A percentile compares a stretch with the other conserved stretches of the same genome.
Conservation (phyloP, 2,113 vertebrate genomes). For the Grammomys dolichurus region DNA sequence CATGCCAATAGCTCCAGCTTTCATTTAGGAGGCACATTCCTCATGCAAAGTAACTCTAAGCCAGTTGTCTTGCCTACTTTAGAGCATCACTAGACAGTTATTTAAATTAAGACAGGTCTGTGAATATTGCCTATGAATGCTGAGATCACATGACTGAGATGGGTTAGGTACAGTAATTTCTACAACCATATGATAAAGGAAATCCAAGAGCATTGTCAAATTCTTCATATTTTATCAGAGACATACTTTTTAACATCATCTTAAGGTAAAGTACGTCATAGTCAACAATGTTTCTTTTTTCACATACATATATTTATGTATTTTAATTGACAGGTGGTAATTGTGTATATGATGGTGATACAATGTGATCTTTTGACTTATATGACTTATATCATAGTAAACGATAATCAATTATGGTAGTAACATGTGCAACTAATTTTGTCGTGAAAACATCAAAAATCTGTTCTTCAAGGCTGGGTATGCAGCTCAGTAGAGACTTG, state of each 20-base stretch:
- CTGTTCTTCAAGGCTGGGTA: background rate
- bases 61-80: background rate
- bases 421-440: background rate
- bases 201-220: background rate
- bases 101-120: background rate
- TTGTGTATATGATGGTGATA: background rate
- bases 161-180: background rate
- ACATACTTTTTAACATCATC: constrained; percentile 13
- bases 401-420: background rate
- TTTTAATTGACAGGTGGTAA: background rate
- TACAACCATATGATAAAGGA: background rate
- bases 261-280: background rate
- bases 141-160: background rate
- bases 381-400: too few species aligned
- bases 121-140: background rate
- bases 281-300: background rate
- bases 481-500: background rate
- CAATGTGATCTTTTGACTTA: background rate
- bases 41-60: background rate
- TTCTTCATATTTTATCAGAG: background rate
- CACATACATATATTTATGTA: background rate
- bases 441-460: background rate
- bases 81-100: background rate
- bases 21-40: background rate
- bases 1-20: background rate